Evolutionary conservation across 1,140 invertebrate species (phyloP).

Genomic region (Cydia strobilella): DNA sequence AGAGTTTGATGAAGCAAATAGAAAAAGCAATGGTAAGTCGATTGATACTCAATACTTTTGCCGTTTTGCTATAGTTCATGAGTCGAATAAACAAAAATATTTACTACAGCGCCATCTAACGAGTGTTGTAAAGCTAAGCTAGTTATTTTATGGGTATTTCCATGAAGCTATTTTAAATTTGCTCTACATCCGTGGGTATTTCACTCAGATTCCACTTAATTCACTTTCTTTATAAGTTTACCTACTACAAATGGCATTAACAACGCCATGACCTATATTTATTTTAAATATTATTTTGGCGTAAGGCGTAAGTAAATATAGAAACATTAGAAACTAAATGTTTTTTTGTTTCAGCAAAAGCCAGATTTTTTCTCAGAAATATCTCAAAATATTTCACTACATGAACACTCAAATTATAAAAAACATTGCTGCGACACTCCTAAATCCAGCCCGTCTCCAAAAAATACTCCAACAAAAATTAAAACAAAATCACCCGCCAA

Average conservation of each 20-base stretch:
- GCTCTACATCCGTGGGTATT: too few relatives aligned
- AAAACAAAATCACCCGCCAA: slow-evolving; percentile 33
- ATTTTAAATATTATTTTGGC: too few relatives aligned
- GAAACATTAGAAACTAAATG: too few relatives aligned
- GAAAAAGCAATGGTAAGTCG: slow-evolving; percentile 65
- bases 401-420: slow-evolving; percentile 39
- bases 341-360: slow-evolving; percentile 59
- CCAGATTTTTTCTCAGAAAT: slow-evolving; percentile 66
- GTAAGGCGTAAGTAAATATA: too few relatives aligned
- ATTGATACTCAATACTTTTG: neutral
- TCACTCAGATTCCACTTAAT: too few relatives aligned
- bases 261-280: too few relatives aligned
- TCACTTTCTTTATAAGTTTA: too few relatives aligned
- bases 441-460: slow-evolving; percentile 37
- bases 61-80: too few relatives aligned
- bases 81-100: neutral
- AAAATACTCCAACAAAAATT: slow-evolving; percentile 24
- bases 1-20: slow-evolving; percentile 71
- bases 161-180: too few relatives aligned
- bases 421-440: slow-evolving; percentile 52
- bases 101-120: neutral
- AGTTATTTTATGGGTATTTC: too few relatives aligned
- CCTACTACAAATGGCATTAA: too few relatives aligned
- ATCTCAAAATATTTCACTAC: slow-evolving; percentile 47
- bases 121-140: neutral